These are phyloP conservation scores for Temnothorax unifasciatus DNA, from an alignment of 2,888 invertebrate genomes.

Conservation along the genomic window DNA sequence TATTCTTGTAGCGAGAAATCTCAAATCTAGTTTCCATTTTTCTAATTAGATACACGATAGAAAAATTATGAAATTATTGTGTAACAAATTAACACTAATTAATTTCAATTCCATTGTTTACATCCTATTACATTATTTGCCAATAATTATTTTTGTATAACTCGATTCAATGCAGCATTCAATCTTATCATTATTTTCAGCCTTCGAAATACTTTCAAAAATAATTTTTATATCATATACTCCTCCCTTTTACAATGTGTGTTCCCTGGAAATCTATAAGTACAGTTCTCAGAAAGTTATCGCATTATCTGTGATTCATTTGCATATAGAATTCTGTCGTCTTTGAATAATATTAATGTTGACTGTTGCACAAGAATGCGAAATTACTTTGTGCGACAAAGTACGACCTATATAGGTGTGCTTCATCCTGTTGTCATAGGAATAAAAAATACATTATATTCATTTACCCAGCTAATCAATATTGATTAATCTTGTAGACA, in stretches of 20 bases:
- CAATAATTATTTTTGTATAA: not conserved
- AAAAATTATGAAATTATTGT: not conserved
- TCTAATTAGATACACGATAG: not conserved
- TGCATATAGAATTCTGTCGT: not conserved
- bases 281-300: not conserved
- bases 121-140: no score
- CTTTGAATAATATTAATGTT: not conserved
- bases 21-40: no score
- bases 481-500: not conserved
- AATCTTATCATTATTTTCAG: not conserved
- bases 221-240: not conserved
- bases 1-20: not conserved
- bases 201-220: not conserved
- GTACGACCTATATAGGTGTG: not conserved
- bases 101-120: not conserved
- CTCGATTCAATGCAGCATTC: not conserved
- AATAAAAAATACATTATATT: constrained; percentile 11
- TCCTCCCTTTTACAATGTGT: not conserved
- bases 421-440: not conserved
- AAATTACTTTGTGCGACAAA: constrained; percentile 18
- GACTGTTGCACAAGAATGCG: not conserved
- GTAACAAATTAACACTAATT: not conserved
- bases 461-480: constrained; percentile 1
- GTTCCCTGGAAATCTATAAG: not conserved
- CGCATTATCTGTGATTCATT: constrained; percentile 10